These are phyloP conservation scores for Thecocarcelia acutangulata DNA, from an alignment of 2,888 invertebrate species.

Conservation along the genomic window DNA sequence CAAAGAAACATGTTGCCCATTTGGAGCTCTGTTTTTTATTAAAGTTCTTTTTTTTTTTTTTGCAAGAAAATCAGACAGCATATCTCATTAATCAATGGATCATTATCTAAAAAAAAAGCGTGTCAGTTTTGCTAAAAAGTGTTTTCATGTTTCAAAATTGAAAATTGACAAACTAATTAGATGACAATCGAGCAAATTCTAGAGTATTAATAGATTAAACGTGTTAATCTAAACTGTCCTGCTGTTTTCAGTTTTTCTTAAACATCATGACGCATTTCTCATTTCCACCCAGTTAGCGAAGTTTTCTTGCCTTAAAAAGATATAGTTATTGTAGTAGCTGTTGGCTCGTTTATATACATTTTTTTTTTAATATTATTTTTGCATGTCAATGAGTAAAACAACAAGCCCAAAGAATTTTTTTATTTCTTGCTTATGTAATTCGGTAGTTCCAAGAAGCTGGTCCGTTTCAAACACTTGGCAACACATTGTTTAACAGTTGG, in stretches of 20 bases:
- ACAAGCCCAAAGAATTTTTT: constrained; percentile 24
- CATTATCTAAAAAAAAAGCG: constrained; percentile 47
- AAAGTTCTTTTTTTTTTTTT: background rate
- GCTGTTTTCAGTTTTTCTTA: constrained; percentile 50
- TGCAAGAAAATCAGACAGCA: background rate
- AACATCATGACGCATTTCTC: constrained; percentile 61
- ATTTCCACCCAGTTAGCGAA: constrained; percentile 28
- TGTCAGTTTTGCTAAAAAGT: constrained; percentile 60
- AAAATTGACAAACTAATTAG: constrained; percentile 71
- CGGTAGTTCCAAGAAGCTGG: constrained; percentile 47
- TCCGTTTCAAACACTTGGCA: constrained; percentile 46
- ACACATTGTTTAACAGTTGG: constrained; percentile 61
- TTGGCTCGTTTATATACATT: no score
- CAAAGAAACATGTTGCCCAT: background rate
- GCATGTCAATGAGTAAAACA: constrained; percentile 48
- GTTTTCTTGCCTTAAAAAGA: constrained; percentile 22
- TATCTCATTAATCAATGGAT: constrained; percentile 70
- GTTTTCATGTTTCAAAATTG: constrained; percentile 70
- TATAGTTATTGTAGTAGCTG: constrained; percentile 20
- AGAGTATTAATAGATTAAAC: constrained; percentile 66
- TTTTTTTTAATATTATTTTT: constrained; percentile 33
- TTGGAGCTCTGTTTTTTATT: background rate
- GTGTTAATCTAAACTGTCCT: constrained; percentile 58
- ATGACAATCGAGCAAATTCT: constrained; percentile 68
- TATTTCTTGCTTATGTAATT: constrained; percentile 49